Percentiles rank a stretch among this genome's conserved stretches.
Conservation (phyloP, 2,888 invertebrate genomes). For the Stenotaenia linearis region DNA sequence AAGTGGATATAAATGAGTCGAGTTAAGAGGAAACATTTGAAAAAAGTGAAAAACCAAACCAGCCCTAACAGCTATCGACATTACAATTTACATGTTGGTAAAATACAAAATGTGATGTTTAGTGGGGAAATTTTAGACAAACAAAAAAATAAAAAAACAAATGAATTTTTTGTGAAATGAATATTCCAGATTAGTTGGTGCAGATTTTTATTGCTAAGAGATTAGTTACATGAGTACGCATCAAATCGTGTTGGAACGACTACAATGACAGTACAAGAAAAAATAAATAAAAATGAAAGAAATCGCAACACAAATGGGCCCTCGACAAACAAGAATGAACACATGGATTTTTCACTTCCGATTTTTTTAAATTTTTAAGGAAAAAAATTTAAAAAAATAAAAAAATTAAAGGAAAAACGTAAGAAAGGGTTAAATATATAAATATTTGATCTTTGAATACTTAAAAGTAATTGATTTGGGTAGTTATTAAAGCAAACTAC, state of each 20-base stretch:
- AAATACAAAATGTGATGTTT: neutral
- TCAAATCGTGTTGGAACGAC: neutral
- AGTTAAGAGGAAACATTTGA: neutral
- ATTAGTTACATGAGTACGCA: conserved; percentile 28
- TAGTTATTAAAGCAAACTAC: too few species aligned
- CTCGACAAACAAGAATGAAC: conserved; percentile 14
- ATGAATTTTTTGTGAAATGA: conserved; percentile 32
- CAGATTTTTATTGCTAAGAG: conserved; percentile 32
- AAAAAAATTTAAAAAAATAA: conserved; percentile 44
- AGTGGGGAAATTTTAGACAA: neutral
- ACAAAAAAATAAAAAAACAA: neutral
- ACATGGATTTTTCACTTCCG: neutral
- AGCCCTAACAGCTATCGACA: neutral
- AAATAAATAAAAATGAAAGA: neutral
- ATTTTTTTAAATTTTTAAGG: neutral
- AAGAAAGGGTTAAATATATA: neutral
- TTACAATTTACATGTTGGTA: too few species aligned
- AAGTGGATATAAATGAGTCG: neutral
- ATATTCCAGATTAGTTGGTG: conserved; percentile 30
- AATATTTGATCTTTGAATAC: neutral
- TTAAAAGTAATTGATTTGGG: neutral
- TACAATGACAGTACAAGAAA: neutral
- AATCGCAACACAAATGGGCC: neutral
- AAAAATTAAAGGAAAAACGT: conserved; percentile 37
- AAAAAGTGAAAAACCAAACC: neutral